Evolutionary conservation across 2,797 vertebrate species (phyloP).

Genomic region (Psittacula echo): DNA sequence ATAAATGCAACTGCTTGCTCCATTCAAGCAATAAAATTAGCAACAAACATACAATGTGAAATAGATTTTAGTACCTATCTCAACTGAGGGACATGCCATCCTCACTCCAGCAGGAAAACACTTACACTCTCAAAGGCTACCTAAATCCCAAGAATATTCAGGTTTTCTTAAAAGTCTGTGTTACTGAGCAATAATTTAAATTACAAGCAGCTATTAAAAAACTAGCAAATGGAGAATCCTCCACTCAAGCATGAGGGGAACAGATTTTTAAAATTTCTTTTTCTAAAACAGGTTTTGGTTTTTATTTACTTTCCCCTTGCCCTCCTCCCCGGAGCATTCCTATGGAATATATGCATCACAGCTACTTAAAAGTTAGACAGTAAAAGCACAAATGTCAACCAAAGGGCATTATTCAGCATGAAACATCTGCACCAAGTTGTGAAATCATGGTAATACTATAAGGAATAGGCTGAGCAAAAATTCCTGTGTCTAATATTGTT

Average conservation of each 20-base stretch:
- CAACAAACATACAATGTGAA: background rate
- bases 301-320: background rate
- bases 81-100: background rate
- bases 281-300: background rate
- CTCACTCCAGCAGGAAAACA: background rate
- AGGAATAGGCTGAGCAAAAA: conserved; percentile 57
- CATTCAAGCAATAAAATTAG: background rate
- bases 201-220: conserved; percentile 35
- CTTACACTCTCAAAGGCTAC: background rate
- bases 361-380: conserved; percentile 14
- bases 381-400: conserved; percentile 21
- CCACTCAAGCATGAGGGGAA: background rate
- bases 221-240: background rate
- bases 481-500: conserved; percentile 41
- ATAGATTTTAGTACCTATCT: background rate
- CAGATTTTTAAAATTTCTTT: background rate
- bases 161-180: conserved; percentile 29
- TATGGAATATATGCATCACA: conserved; percentile 16
- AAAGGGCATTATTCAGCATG: conserved; percentile 22
- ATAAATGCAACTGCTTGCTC: background rate
- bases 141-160: conserved; percentile 45
- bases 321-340: background rate
- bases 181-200: conserved; percentile 58
- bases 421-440: conserved; percentile 44
- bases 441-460: conserved; percentile 44